phyloP scores from a whole-genome alignment of 2,888 invertebrate genomes.

The Epiblema foenella region DNA sequence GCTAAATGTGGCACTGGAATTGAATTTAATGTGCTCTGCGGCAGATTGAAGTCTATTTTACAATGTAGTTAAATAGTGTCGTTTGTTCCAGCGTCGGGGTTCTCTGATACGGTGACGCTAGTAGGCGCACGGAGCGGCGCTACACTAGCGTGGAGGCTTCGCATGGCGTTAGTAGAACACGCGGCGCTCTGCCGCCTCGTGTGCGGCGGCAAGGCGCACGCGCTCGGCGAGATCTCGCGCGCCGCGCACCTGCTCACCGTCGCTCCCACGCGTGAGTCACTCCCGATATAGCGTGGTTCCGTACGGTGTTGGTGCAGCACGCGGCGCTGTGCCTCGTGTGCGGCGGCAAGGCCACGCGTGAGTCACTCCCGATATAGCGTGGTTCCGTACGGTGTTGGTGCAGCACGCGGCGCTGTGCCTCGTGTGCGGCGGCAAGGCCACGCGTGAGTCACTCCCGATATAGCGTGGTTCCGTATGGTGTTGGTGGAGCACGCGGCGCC shows the following conservation, averaged over 20 bases:
- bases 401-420: slow-evolving; percentile 99
- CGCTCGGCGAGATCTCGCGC: slow-evolving; percentile 90
- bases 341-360: slow-evolving; percentile 96
- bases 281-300: slow-evolving; percentile 88
- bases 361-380: not conserved
- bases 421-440: slow-evolving; percentile 97
- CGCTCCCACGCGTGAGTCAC: slow-evolving; percentile 55
- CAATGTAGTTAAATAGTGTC: not conserved
- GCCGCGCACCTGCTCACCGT: slow-evolving; percentile 63
- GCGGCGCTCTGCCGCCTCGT: slow-evolving; percentile 98
- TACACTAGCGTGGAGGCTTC: slow-evolving; percentile 91
- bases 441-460: slow-evolving; percentile 45
- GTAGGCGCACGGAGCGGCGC: slow-evolving; percentile 60
- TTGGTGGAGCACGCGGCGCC: slow-evolving; percentile 98
- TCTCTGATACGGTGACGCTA: slow-evolving; percentile 44
- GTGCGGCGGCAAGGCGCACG: slow-evolving; percentile 97
- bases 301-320: slow-evolving; percentile 97
- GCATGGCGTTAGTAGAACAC: slow-evolving; percentile 97
- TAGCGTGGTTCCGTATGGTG: slow-evolving; percentile 88
- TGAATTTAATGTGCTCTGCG: too few species aligned
- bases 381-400: slow-evolving; percentile 92
- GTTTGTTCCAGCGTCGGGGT: slow-evolving; percentile 86
- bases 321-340: slow-evolving; percentile 99
- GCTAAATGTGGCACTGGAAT: too few species aligned
- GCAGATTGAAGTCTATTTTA: too few species aligned